Evolutionary conservation across 2,797 vertebrate species (phyloP).

Genomic region (Fundulus diaphanus): DNA sequence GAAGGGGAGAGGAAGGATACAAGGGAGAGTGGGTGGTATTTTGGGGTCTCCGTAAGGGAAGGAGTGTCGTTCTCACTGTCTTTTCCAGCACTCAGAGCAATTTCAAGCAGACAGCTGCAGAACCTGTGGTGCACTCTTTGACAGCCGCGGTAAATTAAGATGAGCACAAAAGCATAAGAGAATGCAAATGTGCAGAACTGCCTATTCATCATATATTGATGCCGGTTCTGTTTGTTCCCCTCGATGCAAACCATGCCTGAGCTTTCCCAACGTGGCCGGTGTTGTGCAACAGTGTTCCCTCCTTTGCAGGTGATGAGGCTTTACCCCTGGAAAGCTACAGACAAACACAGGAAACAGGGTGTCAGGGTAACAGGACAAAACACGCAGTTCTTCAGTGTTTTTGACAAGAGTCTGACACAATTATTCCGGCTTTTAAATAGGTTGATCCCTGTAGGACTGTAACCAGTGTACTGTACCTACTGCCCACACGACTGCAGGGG

Average conservation of each 20-base stretch:
- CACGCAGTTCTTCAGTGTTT: conserved; percentile 28
- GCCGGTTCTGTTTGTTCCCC: conserved; percentile 6
- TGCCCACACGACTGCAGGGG: conserved; percentile 33
- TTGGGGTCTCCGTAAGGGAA: conserved; percentile 41
- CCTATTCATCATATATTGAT: conserved; percentile 20
- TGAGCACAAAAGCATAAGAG: conserved; percentile 21
- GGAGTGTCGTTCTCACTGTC: conserved; percentile 33
- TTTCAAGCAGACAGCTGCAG: conserved; percentile 28
- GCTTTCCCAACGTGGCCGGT: conserved; percentile 37
- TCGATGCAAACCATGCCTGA: conserved; percentile 39
- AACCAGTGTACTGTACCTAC: conserved; percentile 75
- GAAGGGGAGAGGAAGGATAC: conserved; percentile 36
- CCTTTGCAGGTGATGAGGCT: conserved; percentile 45
- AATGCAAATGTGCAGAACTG: background rate
- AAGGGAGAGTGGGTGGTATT: conserved; percentile 44
- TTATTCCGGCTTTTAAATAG: conserved; percentile 54
- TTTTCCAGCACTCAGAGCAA: conserved; percentile 54
- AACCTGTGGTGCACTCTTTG: conserved; percentile 28
- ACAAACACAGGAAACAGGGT: conserved; percentile 14
- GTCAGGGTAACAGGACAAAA: conserved; percentile 34
- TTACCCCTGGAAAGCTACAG: conserved; percentile 47
- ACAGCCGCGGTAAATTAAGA: conserved; percentile 21
- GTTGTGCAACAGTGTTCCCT: conserved; percentile 67
- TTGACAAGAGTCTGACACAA: conserved; percentile 35
- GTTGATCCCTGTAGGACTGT: conserved; percentile 60